Evolutionary conservation across 2,888 invertebrate genomes (phyloP), one percentile per base, ranked within the genome.

Genomic region (Caenorhabditis macrosperma): DNA sequence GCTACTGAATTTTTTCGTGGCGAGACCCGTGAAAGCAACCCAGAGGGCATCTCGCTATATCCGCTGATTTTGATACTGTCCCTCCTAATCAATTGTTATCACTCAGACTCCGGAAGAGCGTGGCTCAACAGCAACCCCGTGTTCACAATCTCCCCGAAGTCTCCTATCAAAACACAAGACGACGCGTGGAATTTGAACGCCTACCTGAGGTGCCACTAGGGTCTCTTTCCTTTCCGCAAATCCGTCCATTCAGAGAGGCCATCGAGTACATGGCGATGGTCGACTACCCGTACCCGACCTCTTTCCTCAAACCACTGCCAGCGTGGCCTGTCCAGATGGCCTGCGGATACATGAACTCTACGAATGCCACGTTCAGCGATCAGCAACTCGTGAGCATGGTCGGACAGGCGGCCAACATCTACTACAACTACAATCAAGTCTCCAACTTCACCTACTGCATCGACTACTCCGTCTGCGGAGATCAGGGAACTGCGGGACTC

Each of bases 241-340:
- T n/a, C n/a, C n/a, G n/a, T n/a, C n/a, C n/a, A n/a, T 33, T 33
- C 33, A 33, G 33, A 33, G 84, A 84, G 57, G 82, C 82, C 12
- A 76, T 84, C 44, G 84, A 84, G 44, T 68, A 94, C 87, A 91
- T 97, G 82, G 96, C 96, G 0, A 97, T 97, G 97, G 94, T 94
- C 17, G 95, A 99, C 92, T 99, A 98, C 91, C 97, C 98, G 0
- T 98, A 96, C 91, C 92, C 94, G 0, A 93, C 94, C 0, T 93
- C 94, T 88, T 98, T 98, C 91, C 92, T 98, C 60, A 74, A 71
- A 7, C 91, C 91, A 20, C 88, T 98, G 26, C 97, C 97, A 0
- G 95, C 94, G 0, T 93, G 95, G 91, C 97, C 97, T 0, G 94
- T 97, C 22, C 30, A 35, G 17, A 61, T 52, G 3, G 75, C 75